Evolutionary conservation across 2,888 invertebrate species (phyloP).

Genomic region (Coelinius sp.): DNA sequence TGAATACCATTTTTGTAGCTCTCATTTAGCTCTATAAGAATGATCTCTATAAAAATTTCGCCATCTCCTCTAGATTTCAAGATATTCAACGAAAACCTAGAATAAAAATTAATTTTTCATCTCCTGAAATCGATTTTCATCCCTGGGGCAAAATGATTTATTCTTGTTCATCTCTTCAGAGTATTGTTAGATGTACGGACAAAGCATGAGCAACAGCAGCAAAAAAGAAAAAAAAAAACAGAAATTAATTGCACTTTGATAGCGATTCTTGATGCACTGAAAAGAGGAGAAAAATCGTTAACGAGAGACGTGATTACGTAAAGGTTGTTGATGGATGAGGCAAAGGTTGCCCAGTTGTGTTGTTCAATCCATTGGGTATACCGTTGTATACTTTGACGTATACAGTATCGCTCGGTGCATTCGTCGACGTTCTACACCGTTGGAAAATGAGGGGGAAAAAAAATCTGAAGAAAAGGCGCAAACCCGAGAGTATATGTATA

Average conservation of each 20-base stretch:
- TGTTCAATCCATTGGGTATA: too few relatives aligned
- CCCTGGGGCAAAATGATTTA: too few relatives aligned
- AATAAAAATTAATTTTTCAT: too few relatives aligned
- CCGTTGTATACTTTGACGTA: background rate
- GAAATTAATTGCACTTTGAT: slow-evolving; percentile 46
- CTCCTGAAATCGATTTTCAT: too few relatives aligned
- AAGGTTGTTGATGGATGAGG: slow-evolving; percentile 49
- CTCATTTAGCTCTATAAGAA: too few relatives aligned
- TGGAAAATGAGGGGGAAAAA: slow-evolving; percentile 13
- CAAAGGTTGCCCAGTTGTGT: background rate
- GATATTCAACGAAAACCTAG: too few relatives aligned
- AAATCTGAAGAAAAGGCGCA: slow-evolving; percentile 17
- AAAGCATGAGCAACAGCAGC: background rate
- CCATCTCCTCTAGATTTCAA: too few relatives aligned
- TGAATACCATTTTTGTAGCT: too few relatives aligned
- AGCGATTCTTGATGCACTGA: slow-evolving; percentile 36
- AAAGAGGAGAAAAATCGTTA: slow-evolving; percentile 38
- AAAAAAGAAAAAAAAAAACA: background rate
- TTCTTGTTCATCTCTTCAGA: too few relatives aligned
- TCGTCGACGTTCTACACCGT: background rate
- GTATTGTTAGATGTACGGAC: too few relatives aligned
- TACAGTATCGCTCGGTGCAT: background rate
- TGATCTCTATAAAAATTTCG: too few relatives aligned
- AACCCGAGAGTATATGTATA: slow-evolving; percentile 16
- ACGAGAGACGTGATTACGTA: slow-evolving; percentile 48